Base-by-base conservation (phyloP, 92 coral and sea anemone genomes). In the Epizoanthus illoricatus region DNA sequence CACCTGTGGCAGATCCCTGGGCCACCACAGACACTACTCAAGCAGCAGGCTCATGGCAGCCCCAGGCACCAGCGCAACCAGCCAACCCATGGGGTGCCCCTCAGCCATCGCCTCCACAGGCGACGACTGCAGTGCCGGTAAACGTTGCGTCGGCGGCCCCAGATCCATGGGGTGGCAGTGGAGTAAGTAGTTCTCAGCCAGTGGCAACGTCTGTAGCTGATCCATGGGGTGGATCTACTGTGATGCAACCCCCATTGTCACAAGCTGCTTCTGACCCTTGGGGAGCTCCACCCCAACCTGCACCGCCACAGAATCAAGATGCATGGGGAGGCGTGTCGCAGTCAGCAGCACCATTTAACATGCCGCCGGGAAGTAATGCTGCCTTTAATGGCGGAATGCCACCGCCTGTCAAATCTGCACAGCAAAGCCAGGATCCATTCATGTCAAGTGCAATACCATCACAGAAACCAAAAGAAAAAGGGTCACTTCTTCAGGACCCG, bases 11-110 rank as follows among this genome's bases (percentile, higher is more conserved):
- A 1, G 61, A 73, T 63, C 83, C 76, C 4, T 67, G 89, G 65
- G 82, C 87, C 1, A 52, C 70, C 57, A 40, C 87, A 52, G 84
- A 76, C 19, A 40, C 89, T 60, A 66, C 88, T 16, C 70, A 73
- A 69, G 80, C 42, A 13, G 63, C 92, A 63, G 97, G 92, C 85
- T 95, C 98, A 1, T 97, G 99, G 99, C 90, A 86, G 3, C 63
- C 87, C 73, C 84, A 89, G 49, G 68, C 63, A 39, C 58, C 86
- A 58, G 76, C 93, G 40, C 85, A 74, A 72, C 13, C 92, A 60
- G 62, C 86, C 15, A 87, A 88, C 64, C 99, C 98, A 2, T 97
- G 99, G 99, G 94, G 86, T 12, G 71, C 81, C 5, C 79, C 91
- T 33, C 73, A 73, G 20, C 73, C 84, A 8, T 49, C 85, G 17